Conservation (phyloP, 35 echinoderm and acorn worm genomes). For the Apostichopus japonicus region DNA sequence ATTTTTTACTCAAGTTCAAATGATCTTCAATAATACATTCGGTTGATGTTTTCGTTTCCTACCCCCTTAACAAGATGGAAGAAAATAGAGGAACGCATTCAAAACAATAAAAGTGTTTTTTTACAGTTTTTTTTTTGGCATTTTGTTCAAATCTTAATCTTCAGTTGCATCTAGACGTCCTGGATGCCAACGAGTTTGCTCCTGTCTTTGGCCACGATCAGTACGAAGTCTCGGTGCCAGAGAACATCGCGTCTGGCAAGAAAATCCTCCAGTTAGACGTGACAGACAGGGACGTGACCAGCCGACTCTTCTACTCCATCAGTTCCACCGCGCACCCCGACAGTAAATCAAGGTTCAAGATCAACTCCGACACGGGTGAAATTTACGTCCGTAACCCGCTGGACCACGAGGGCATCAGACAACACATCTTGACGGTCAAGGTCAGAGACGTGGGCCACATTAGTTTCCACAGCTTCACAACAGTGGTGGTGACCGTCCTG, state of each 20-base stretch:
- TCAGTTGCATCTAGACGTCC: conserved; percentile 50
- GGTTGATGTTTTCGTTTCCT: too few species aligned
- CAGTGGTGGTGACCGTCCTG: conserved; percentile 73
- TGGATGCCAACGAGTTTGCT: conserved; percentile 83
- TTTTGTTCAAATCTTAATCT: too few species aligned
- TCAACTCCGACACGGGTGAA: conserved; percentile 67
- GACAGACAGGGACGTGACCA: conserved; percentile 65
- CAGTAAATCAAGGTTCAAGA: conserved; percentile 67
- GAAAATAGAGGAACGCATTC: too few species aligned
- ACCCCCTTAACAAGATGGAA: too few species aligned
- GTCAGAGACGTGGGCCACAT: conserved; percentile 72
- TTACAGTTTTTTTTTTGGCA: too few species aligned
- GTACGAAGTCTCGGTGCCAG: conserved; percentile 74
- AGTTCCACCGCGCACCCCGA: conserved; percentile 55
- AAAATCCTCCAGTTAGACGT: conserved; percentile 66
- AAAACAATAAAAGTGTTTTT: too few species aligned
- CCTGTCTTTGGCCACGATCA: conserved; percentile 77
- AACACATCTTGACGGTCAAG: conserved; percentile 74
- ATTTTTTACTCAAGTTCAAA: too few species aligned
- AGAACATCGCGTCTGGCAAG: conserved; percentile 58
- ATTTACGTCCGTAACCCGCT: conserved; percentile 62
- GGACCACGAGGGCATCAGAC: conserved; percentile 80
- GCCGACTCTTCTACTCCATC: conserved; percentile 71
- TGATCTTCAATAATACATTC: too few species aligned
- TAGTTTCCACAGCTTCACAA: conserved; percentile 65